Evolutionary conservation across 2,113 vertebrate genomes (phyloP), one percentile per base, ranked within the genome.

Genomic region (Lophura nycthemera): DNA sequence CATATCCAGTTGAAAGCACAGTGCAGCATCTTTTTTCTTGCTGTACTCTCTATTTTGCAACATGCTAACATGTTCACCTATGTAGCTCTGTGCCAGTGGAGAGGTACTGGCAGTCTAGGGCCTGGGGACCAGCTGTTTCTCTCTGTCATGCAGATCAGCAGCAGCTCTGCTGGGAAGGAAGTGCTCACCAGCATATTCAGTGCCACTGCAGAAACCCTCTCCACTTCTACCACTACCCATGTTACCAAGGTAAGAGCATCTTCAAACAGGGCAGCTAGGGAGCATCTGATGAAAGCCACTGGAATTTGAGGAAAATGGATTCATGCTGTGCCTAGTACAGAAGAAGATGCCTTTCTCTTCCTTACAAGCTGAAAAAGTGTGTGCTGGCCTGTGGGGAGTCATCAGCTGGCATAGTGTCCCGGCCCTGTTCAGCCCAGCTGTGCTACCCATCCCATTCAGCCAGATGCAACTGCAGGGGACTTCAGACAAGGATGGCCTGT

Each of bases 201-300:
- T 70, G 98, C 98, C 96, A 98, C 98, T 4, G 97, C 98, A 3
- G 99, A 99, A 98, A 99, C 98, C 42, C 98, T 99, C 97, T 99
- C 99, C 89, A 99, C 99, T 91, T 99, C 98, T 88, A 99, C 99
- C 96, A 99, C 99, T 72, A 99, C 99, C 81, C 99, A 99, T n/a
- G 98, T 99, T 94, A 99, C 99, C 97, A 99, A 99, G 99, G 99
- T 99, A 98, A 98, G 97, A 83, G 64, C 63, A 66, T 59, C 59
- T 73, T 40, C 36, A 7, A 8, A 29, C 10, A 3, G 3, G 40
- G 12, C 19, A 52, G 30, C 8, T 0, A 2, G 40, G 34, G 32
- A 8, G 9, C 30, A 48, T 54, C 59, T 38, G 36, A 34, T 47
- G 30, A 27, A 56, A 57, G 32, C 22, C 32, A 10, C 40, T 76